Evolutionary conservation across 2,888 invertebrate species (phyloP).

Genomic region (Xestia rhomboidea): DNA sequence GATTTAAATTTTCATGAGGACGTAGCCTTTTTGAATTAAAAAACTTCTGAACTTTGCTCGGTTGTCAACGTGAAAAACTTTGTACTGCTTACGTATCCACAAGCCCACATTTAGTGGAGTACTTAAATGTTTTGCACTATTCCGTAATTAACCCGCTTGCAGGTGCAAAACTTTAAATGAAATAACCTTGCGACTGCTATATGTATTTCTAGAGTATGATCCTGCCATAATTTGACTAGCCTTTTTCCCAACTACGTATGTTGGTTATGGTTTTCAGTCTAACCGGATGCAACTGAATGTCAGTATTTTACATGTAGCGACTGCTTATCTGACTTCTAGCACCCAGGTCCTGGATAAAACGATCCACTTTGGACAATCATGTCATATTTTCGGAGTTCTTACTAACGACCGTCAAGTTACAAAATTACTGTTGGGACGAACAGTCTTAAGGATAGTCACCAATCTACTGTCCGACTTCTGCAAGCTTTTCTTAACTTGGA

Average conservation of each 20-base stretch:
- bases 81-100: background rate
- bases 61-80: background rate
- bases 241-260: background rate
- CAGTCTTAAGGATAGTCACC: no score
- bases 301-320: background rate
- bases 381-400: background rate
- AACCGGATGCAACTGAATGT: background rate
- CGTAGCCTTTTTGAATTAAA: background rate
- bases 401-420: background rate
- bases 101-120: background rate
- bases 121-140: background rate
- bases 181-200: background rate
- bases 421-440: background rate
- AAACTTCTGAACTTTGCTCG: background rate
- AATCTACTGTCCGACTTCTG: background rate
- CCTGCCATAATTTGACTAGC: background rate
- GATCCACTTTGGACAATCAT: background rate
- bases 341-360: background rate
- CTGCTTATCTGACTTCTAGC: background rate
- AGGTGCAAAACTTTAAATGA: background rate
- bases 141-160: background rate
- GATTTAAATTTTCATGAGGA: background rate
- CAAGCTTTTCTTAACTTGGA: background rate
- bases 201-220: background rate
- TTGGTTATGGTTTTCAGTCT: background rate